Base-by-base conservation (phyloP, 1,140 invertebrate genomes). In the Dreissena polymorpha region DNA sequence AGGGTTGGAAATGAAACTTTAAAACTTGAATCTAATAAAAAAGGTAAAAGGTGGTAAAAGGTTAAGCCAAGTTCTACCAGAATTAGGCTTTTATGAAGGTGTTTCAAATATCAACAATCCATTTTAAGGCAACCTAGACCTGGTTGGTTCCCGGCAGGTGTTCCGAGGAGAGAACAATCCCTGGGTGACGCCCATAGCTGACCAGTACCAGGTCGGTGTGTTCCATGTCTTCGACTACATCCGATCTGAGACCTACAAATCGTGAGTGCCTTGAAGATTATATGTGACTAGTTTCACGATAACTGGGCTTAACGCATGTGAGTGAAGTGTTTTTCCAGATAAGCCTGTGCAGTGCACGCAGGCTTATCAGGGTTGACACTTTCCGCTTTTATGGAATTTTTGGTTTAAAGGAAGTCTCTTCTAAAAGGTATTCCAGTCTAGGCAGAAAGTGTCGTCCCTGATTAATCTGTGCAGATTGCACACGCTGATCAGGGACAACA, bases 111-210 rank as follows among this genome's bases (percentile, higher is more conserved):
- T 39, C 2, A 39, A 39, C 2, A 39, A 39, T 21, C 29, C 23
- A n/a, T 67, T 72, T 73, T 60, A 53, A 96, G 96, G 96, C 60
- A 95, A 96, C 86, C 93, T 99, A 74, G 99, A 99, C 93, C 94
- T 99, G 80, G 95, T 97, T n/a, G 97, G 97, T 87, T 97, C 96
- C 87, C 99, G 98, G 93, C 97, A 98, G 68, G 96, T 98, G 21
- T 95, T 99, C 88, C 96, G 97, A 90, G 95, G 99, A 93, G 98
- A 99, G 91, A 97, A 97, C 88, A 99, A 99, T 94, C 97, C 97
- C 63, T 99, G 98, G 98, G 97, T 99, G n/a, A 95, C 96, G 25
- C 98, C 97, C 10, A 98, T 99, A 86, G 96, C 96, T 63, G 98
- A 99, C 91, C 98, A 99, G 93, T 95, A 99, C 81, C 95, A 97